Evolutionary conservation across 2,113 vertebrate species (phyloP), one percentile per base, ranked within the genome.

Genomic region (Periophthalmodon schlosseri): DNA sequence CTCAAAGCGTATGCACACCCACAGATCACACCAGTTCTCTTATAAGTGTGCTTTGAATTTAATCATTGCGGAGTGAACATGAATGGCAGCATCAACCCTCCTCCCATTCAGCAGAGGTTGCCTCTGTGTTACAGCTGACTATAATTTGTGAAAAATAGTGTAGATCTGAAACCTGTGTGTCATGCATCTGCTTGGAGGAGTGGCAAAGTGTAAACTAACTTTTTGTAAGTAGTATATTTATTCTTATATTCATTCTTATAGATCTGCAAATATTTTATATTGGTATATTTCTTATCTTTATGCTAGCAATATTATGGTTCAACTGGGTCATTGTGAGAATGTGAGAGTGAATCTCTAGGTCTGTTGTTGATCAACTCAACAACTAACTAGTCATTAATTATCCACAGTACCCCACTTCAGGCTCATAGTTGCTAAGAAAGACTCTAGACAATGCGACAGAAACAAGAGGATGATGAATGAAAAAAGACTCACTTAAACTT

Each of bases 401-500:
- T 16, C 49, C 11, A 46, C 6, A 18, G 49, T 50, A 50, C 49
- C 16, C 49, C 14, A 50, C 49, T 15, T 50, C 49, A 50, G 49
- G 2, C 49, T 18, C 3, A 18, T 18, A 18, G 15, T 46, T 46
- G 4, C 7, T 12, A 46, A 46, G 11, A 12, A 28, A 28, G 28
- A 28, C 28, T 28, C 44, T 46, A 46, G 7, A 46, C 44, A 46
- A 6, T 46, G 44, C 6, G 4, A 46, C 11, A 15, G 14, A 12
- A 15, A 49, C 12, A 15, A 16, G 47, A 13, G 3, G 15, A 49
- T 15, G 50, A 52, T 20, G 4, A 52, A 20, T 52, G 50, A 52
- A 52, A 52, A 52, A 18, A 18, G 50, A 49, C 47, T 47, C 1
- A 14, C 46, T 49, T 16, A 49, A 23, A 69, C 78, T 76, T 78